These are phyloP conservation scores for Xenentodon cancila DNA, from an alignment of 2,797 vertebrate genomes.

Conservation along the genomic window DNA sequence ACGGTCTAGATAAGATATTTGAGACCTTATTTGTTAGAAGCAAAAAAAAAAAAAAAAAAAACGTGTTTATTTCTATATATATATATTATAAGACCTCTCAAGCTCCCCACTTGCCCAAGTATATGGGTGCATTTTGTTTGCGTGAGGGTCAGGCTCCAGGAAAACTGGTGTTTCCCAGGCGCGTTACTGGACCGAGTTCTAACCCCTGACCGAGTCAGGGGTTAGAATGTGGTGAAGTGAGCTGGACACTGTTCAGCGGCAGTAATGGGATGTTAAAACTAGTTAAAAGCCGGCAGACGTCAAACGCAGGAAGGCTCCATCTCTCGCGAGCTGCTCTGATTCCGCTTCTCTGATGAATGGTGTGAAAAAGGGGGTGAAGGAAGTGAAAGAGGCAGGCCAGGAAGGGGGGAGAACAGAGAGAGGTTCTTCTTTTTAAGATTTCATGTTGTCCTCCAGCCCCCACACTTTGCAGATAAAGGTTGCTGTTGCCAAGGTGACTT, in stretches of 20 bases:
- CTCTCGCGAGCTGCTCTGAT: slow-evolving; percentile 16
- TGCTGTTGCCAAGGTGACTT: slow-evolving; percentile 90
- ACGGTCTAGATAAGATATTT: slow-evolving; percentile 25
- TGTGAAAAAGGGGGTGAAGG: slow-evolving; percentile 36
- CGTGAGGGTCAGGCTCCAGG: slow-evolving; percentile 55
- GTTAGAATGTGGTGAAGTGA: slow-evolving; percentile 64
- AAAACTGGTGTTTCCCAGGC: slow-evolving; percentile 76
- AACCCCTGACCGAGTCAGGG: slow-evolving; percentile 59
- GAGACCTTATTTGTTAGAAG: slow-evolving; percentile 12
- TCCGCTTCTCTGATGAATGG: slow-evolving; percentile 51
- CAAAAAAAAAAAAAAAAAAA: not conserved
- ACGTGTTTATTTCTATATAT: slow-evolving; percentile 39
- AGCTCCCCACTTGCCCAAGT: too few species aligned
- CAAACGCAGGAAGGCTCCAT: slow-evolving; percentile 18
- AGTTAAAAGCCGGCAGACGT: slow-evolving; percentile 53
- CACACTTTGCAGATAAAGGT: slow-evolving; percentile 86
- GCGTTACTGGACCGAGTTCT: slow-evolving; percentile 31
- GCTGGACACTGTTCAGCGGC: slow-evolving; percentile 36
- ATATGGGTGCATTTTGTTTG: slow-evolving; percentile 39
- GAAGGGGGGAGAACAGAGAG: slow-evolving; percentile 21
- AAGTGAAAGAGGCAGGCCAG: slow-evolving; percentile 50
- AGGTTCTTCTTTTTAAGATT: slow-evolving; percentile 81
- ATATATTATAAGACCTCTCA: too few species aligned
- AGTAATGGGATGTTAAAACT: slow-evolving; percentile 52
- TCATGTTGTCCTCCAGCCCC: slow-evolving; percentile 80